Percentiles rank a stretch among this genome's conserved stretches.
These are phyloP conservation scores for cat (Felis catus) DNA, from an alignment of 2,113 vertebrate species.

Conservation along the genomic window F.catus_Fca126_mat1.0 CM031418.1:68554501-68555000, in stretches of 20 bases:
- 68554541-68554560: neutral
- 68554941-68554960: neutral
- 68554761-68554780: no score
- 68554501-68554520: neutral
- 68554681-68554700: neutral
- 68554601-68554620: neutral
- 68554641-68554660: neutral
- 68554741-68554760: neutral
- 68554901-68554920: neutral
- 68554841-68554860: neutral
- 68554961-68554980: neutral
- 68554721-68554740: rapidly evolving
- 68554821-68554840: neutral
- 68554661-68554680: neutral
- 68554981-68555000: neutral
- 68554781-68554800: neutral
- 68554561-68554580: neutral
- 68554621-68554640: neutral
- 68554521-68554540: neutral
- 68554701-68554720: neutral
- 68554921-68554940: neutral
- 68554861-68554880: neutral
- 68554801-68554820: neutral
- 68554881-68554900: neutral
- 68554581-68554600: neutral